Evolutionary conservation across 2,113 vertebrate species (phyloP).

Genomic region (Taurulus bubalis): DNA sequence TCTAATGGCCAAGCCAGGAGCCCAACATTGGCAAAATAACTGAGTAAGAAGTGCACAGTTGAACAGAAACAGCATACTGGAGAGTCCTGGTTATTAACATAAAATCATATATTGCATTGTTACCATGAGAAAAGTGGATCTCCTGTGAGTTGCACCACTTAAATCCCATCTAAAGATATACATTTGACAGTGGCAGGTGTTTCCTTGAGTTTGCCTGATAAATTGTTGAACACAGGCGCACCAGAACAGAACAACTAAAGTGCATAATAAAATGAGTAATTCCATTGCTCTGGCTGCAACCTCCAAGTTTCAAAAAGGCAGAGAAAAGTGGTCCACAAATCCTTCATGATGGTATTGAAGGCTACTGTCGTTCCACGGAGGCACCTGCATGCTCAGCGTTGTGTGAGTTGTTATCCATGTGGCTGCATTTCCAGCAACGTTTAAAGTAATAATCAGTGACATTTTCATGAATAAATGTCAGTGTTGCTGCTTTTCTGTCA

Average conservation of each 20-base stretch:
- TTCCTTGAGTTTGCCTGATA: constrained; percentile 25
- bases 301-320: constrained; percentile 6
- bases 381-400: not conserved
- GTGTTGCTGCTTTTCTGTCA: constrained; percentile 54
- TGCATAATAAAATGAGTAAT: constrained; percentile 23
- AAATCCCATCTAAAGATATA: not conserved
- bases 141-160: not conserved
- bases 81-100: not conserved
- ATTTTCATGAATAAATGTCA: constrained; percentile 77
- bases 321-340: constrained; percentile 31
- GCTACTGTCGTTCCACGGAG: constrained; percentile 1
- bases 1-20: not conserved
- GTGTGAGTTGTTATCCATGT: not conserved
- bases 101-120: not conserved
- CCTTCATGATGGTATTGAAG: constrained; percentile 22
- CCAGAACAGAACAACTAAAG: not conserved
- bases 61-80: not conserved
- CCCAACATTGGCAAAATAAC: not conserved
- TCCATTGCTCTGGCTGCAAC: not conserved
- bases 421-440: constrained; percentile 53
- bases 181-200: not conserved
- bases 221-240: constrained; percentile 16
- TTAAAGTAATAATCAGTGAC: constrained; percentile 71
- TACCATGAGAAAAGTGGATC: not conserved
- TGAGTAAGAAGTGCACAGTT: not conserved